Evolutionary conservation across 2,113 vertebrate species (phyloP), one percentile per base, ranked within the genome.

Genomic region (Syrrhaptes paradoxus): DNA sequence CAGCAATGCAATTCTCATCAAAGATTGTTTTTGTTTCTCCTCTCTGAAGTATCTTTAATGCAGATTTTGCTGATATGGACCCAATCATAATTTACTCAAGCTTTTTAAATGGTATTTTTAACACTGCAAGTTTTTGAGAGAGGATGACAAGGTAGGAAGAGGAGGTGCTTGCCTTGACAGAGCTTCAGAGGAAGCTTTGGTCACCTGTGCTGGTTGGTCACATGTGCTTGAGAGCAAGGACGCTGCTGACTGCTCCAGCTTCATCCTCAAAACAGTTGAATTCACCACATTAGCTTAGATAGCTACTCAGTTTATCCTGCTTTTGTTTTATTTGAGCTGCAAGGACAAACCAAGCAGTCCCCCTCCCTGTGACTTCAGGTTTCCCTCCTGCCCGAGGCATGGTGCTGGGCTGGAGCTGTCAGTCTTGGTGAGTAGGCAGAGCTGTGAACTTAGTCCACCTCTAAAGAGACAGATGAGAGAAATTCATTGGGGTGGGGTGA

Each of bases 141-240:
- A 85, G 49, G 75, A 43, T 61, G 55, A 28, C 9, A n/a, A 14
- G 32, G n/a, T 9, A 66, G 34, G 65, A 85, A 48, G 54, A 73
- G 32, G 71, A 78, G n/a, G 58, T 73, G 36, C 43, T 85, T 6
- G 57, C 55, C 9, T 73, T 25, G 13, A 32, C 49, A 68, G 59
- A 66, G 49, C 22, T 73, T 87, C 65, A 61, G 75, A 57, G 70
- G 58, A 85, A 73, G 82, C 85, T 89, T 81, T 78, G 70, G 52
- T 59, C 32, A 38, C 12, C 13, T 43, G 17, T 86, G 52, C 43
- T 32, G 57, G 20, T 81, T 78, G 70, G 52, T 59, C 32, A 46
- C 12, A 41, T 46, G 28, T 65, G 28, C 43, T 57, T 46, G 36
- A 86, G 59, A 84, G 28, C 34, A 76, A 48, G 55, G 36, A 28